Evolutionary conservation across 1,140 invertebrate genomes (phyloP).

Genomic region (Drosophila melanica): DNA sequence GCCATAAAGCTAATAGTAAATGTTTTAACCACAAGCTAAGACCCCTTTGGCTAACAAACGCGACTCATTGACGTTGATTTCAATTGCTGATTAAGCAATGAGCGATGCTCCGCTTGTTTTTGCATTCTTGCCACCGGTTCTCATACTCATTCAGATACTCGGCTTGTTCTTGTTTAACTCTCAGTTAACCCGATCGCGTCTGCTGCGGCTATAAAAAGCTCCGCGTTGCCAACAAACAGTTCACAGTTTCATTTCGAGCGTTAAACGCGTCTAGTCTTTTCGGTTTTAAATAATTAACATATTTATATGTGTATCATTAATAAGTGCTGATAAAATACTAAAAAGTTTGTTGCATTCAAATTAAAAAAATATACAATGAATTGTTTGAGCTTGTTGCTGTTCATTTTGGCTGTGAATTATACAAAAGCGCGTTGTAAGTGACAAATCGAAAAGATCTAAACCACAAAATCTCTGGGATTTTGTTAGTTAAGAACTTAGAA

Average conservation of each 20-base stretch:
- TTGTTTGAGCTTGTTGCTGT: conserved; percentile 28
- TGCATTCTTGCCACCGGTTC: conserved; percentile 38
- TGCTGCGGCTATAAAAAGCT: conserved; percentile 40
- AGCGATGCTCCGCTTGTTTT: conserved; percentile 1
- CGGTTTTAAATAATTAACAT: conserved; percentile 1
- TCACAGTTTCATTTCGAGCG: conserved; percentile 39
- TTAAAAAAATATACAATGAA: conserved; percentile 28
- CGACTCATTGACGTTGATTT: conserved; percentile 25
- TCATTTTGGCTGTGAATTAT: conserved; percentile 34
- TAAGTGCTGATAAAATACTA: background rate
- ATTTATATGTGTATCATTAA: background rate
- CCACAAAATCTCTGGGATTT: conserved; percentile 12
- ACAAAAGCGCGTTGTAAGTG: conserved; percentile 47
- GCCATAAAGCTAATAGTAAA: conserved; percentile 25
- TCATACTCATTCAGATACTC: conserved; percentile 5
- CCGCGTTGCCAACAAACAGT: background rate
- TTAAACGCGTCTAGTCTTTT: conserved; percentile 4
- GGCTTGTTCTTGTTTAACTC: conserved; percentile 28
- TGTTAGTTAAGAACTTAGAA: background rate
- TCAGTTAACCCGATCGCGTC: conserved; percentile 12
- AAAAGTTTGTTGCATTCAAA: background rate
- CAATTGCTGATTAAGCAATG: conserved; percentile 21
- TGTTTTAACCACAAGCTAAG: conserved; percentile 41
- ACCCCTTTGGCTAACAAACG: conserved; percentile 17
- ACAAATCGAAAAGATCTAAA: background rate